Evolutionary conservation across 2,888 invertebrate species (phyloP).

Genomic region (Pachycephus smyrnensis): DNA sequence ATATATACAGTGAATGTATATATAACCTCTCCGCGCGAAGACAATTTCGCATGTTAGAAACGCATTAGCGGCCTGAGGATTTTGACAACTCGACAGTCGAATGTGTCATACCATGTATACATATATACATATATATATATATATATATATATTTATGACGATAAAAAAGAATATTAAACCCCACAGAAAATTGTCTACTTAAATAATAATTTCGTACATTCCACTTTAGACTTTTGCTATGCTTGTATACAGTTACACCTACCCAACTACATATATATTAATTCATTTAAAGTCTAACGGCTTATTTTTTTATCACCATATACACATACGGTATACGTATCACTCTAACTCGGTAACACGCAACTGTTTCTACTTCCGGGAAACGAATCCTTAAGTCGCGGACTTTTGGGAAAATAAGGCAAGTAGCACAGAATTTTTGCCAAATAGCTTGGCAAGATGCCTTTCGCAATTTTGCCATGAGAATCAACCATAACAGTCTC

Average conservation of each 20-base stretch:
- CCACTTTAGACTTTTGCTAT: background rate
- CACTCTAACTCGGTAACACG: background rate
- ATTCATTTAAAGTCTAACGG: background rate
- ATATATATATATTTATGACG: background rate
- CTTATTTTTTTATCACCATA: background rate
- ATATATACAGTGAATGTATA: background rate
- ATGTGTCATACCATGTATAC: background rate
- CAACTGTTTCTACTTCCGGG: background rate
- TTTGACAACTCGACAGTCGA: background rate
- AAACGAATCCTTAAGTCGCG: background rate
- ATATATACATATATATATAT: background rate
- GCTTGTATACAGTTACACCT: background rate
- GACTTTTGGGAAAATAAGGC: background rate
- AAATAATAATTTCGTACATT: background rate
- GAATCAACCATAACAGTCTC: background rate
- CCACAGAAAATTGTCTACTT: background rate
- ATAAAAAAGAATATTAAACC: background rate
- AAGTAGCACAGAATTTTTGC: background rate
- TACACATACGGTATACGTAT: background rate
- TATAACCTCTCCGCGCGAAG: background rate
- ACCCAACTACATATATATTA: background rate
- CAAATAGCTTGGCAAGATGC: background rate
- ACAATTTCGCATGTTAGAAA: background rate
- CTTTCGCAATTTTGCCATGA: background rate
- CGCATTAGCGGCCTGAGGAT: background rate